These are phyloP conservation scores for Dolomedes plantarius DNA, from an alignment of 2,888 invertebrate species.

Conservation along the genomic window DNA sequence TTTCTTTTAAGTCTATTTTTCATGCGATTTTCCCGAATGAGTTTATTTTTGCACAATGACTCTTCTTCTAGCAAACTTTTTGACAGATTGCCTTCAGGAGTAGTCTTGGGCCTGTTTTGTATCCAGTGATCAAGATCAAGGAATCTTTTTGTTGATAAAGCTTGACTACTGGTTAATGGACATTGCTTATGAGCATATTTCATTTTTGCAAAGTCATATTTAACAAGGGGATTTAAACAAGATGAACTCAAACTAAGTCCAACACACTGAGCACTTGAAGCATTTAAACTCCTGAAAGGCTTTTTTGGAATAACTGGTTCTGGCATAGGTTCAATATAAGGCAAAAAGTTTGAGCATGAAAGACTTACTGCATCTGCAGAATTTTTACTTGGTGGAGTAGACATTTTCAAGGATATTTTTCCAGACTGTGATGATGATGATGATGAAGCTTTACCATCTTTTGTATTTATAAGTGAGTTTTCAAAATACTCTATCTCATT, in stretches of 20 bases:
- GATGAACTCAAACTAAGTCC: slow-evolving; percentile 8
- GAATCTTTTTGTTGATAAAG: slow-evolving; percentile 41
- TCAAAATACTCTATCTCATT: not conserved
- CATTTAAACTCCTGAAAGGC: not conserved
- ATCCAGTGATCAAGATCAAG: slow-evolving; percentile 63
- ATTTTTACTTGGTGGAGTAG: slow-evolving; percentile 15
- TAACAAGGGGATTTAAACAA: slow-evolving; percentile 30
- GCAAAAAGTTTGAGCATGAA: slow-evolving; percentile 55
- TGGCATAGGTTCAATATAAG: slow-evolving; percentile 45
- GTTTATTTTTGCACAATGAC: not conserved
- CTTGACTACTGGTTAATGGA: slow-evolving; percentile 42
- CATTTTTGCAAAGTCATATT: slow-evolving; percentile 36
- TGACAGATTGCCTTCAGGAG: slow-evolving; percentile 22
- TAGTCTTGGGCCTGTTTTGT: slow-evolving; percentile 63
- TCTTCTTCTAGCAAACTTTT: not conserved
- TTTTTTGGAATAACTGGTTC: slow-evolving; percentile 9
- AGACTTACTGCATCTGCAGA: not conserved
- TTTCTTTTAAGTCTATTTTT: slow-evolving; percentile 25
- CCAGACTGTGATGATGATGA: not conserved
- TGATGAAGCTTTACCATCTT: not conserved
- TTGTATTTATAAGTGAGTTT: not conserved
- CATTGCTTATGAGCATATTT: slow-evolving; percentile 30
- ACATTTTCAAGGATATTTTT: slow-evolving; percentile 30
- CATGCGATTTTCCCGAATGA: not conserved
- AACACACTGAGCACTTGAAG: not conserved